phyloP scores from a whole-genome alignment of 2,888 invertebrate genomes.

The Heliconius aoede region DNA sequence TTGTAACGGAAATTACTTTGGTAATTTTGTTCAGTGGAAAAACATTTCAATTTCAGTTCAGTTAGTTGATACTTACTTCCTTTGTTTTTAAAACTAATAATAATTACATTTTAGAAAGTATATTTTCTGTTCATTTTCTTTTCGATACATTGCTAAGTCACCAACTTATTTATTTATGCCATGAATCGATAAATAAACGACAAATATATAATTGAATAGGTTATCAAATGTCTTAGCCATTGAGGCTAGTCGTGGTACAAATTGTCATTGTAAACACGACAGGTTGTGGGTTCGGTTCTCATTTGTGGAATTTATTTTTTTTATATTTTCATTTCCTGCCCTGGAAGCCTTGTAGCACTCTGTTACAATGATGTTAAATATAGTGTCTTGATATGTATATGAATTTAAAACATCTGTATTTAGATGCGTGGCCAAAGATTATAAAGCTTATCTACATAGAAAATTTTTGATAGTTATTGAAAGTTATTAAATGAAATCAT shows the following conservation, averaged over 20 bases:
- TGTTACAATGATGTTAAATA: conserved; percentile 9
- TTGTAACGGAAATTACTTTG: conserved; percentile 8
- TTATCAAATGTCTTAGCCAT: neutral
- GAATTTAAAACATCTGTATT: conserved; percentile 28
- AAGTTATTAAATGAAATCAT: too few species aligned
- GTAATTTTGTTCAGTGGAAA: conserved; percentile 11
- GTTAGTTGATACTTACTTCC: neutral
- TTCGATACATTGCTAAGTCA: neutral
- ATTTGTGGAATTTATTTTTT: too few species aligned
- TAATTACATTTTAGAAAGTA: neutral
- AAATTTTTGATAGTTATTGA: neutral
- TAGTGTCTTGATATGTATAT: conserved; percentile 11
- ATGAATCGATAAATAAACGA: neutral
- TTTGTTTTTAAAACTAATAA: neutral
- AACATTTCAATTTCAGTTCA: neutral
- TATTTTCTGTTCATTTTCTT: neutral
- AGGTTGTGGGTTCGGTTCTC: too few species aligned
- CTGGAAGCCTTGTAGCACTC: neutral
- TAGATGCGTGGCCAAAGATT: conserved; percentile 22
- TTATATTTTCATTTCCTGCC: too few species aligned
- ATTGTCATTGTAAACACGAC: too few species aligned
- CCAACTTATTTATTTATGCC: neutral
- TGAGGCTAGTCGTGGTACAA: too few species aligned
- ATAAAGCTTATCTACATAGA: neutral
- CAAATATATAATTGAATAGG: neutral